These are phyloP conservation scores for Clepsis dumicolana DNA, from an alignment of 2,888 invertebrate genomes.

Conservation along the genomic window DNA sequence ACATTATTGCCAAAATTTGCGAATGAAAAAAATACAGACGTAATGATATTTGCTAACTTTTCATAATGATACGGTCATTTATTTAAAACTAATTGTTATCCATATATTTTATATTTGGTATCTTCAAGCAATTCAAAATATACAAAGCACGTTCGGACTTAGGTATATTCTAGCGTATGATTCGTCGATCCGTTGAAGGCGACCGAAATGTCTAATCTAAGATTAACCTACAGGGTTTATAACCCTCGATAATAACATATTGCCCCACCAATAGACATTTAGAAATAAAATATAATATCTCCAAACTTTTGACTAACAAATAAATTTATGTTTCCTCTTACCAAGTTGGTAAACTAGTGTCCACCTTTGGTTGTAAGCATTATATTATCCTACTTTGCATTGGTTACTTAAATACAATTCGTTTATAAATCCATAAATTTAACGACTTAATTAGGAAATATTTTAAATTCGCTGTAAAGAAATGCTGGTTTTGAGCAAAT, in stretches of 20 bases:
- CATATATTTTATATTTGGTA: conserved; percentile 68
- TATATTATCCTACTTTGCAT: conserved; percentile 48
- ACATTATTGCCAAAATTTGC: conserved; percentile 29
- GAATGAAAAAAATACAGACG: conserved; percentile 16
- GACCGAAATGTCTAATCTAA: conserved; percentile 61
- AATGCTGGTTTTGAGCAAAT: conserved; percentile 85
- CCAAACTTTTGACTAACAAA: conserved; percentile 49
- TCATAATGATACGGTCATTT: conserved; percentile 36
- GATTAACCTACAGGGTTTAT: conserved; percentile 63
- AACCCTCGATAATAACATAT: conserved; percentile 68
- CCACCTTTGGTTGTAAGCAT: conserved; percentile 64
- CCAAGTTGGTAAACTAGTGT: conserved; percentile 64
- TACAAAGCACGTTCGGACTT: conserved; percentile 83
- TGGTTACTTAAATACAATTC: conserved; percentile 49
- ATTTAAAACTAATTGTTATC: conserved; percentile 38
- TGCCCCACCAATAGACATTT: conserved; percentile 68
- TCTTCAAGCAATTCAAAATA: conserved; percentile 68
- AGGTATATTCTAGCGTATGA: conserved; percentile 86
- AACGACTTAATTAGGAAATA: conserved; percentile 32
- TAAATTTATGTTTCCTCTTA: conserved; percentile 54
- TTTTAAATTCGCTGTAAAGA: conserved; percentile 73
- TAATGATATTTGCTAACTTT: conserved; percentile 11
- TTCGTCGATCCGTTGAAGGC: conserved; percentile 71
- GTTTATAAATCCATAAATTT: conserved; percentile 65
- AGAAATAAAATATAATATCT: conserved; percentile 52